Conservation (phyloP, 1,140 invertebrate genomes). For the Coenobita brevimanus region DNA sequence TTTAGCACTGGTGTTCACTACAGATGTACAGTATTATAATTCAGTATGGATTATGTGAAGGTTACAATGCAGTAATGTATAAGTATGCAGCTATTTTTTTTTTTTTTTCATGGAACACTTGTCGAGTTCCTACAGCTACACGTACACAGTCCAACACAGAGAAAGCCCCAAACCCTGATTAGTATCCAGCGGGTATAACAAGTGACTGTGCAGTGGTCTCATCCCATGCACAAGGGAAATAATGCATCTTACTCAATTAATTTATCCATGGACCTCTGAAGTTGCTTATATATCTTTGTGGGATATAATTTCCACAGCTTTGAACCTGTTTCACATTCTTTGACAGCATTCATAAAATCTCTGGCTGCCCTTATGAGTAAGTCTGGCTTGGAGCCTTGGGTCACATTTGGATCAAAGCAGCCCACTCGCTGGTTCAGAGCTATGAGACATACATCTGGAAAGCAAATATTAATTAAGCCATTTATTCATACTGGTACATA, state of each 20-base stretch:
- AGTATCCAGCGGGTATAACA: no score
- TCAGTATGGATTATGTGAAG: no score
- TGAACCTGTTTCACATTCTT: slow-evolving; percentile 30
- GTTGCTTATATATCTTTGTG: slow-evolving; percentile 23
- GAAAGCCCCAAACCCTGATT: no score
- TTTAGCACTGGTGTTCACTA: no score
- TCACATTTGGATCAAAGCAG: slow-evolving; percentile 11
- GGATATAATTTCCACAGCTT: slow-evolving; percentile 41
- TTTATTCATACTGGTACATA: no score
- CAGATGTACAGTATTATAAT: no score
- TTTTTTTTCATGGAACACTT: no score
- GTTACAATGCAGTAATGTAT: no score
- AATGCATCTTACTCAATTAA: slow-evolving; percentile 18
- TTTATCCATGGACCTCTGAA: slow-evolving; percentile 15
- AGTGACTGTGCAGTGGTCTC: no score
- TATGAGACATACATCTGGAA: slow-evolving; percentile 27
- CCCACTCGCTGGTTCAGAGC: slow-evolving; percentile 31
- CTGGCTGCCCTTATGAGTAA: not conserved
- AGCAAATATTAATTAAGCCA: not conserved
- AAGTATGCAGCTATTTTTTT: no score
- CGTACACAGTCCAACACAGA: no score
- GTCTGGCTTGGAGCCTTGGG: slow-evolving; percentile 1
- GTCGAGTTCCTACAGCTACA: no score
- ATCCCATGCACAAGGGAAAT: not conserved
- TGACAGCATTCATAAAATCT: slow-evolving; percentile 30